A percentile compares a stretch with the other conserved stretches of the same genome.
Conservation (phyloP, 2,797 vertebrate genomes). For the Spinibarbus caldwelli region DNA sequence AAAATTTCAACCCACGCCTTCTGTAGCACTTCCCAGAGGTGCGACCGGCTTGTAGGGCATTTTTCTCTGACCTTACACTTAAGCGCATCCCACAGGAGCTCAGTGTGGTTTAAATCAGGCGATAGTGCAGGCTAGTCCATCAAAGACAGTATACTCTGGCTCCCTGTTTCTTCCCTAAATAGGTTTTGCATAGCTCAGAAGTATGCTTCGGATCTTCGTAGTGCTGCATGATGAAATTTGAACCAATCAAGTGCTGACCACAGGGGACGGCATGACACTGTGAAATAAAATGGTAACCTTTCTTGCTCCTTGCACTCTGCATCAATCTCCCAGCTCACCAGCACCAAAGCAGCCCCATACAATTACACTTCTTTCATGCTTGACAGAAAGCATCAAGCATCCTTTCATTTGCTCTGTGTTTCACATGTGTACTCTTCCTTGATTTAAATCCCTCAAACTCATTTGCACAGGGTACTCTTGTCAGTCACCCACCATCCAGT, state of each 20-base stretch:
- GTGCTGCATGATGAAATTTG: slow-evolving; percentile 16
- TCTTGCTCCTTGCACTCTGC: not conserved
- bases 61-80: slow-evolving; percentile 27
- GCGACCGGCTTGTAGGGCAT: not conserved
- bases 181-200: slow-evolving; percentile 17
- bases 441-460: not conserved
- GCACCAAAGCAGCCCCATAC: not conserved
- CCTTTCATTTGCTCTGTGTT: not conserved
- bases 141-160: not conserved
- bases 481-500: not conserved
- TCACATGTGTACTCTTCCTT: not conserved
- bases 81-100: slow-evolving; percentile 12
- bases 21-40: slow-evolving; percentile 25
- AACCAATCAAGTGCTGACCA: slow-evolving; percentile 29
- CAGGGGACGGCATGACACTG: not conserved
- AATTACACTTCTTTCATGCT: not conserved
- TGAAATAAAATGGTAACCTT: not conserved
- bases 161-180: not conserved
- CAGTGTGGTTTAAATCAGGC: slow-evolving; percentile 2
- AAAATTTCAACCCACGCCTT: not conserved
- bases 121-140: not conserved
- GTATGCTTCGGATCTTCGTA: not conserved
- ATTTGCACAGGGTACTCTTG: not conserved
- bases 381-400: slow-evolving; percentile 22
- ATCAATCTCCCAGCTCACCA: slow-evolving; percentile 15